Evolutionary conservation across 2,797 vertebrate genomes (phyloP).

Genomic region (Tokudaia muenninki): DNA sequence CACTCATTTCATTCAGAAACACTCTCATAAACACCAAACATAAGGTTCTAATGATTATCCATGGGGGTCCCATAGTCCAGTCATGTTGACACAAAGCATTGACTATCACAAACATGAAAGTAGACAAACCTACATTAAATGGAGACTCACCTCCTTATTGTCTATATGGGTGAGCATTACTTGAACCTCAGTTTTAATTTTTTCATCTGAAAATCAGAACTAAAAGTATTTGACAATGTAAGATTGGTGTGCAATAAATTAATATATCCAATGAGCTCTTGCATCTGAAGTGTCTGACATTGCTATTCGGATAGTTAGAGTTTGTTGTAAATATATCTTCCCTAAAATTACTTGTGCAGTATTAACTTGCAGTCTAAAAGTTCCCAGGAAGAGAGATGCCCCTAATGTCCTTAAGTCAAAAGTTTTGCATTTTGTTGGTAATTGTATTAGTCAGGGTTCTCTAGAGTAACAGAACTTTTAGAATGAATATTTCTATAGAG

Average conservation of each 20-base stretch:
- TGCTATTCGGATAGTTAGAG: neutral
- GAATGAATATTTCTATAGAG: neutral
- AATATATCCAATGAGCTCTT: neutral
- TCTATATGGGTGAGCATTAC: neutral
- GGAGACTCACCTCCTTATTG: neutral
- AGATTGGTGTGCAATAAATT: neutral
- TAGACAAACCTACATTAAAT: neutral
- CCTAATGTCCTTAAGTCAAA: neutral
- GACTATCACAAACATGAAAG: neutral
- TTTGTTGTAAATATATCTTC: neutral
- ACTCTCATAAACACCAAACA: neutral
- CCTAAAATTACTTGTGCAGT: neutral
- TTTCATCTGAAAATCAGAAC: conserved; percentile 11
- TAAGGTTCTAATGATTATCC: neutral
- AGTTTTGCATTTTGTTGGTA: conserved; percentile 9
- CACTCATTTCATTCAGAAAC: neutral
- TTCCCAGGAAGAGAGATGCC: neutral
- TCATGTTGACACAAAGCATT: neutral
- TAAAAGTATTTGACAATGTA: neutral
- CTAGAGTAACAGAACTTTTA: neutral
- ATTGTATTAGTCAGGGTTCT: neutral
- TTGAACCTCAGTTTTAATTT: neutral
- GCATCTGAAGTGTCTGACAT: neutral
- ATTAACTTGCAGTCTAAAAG: neutral
- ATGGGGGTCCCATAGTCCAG: neutral